Evolutionary conservation across 2,797 vertebrate species (phyloP).

Genomic region (Falco concolor): DNA sequence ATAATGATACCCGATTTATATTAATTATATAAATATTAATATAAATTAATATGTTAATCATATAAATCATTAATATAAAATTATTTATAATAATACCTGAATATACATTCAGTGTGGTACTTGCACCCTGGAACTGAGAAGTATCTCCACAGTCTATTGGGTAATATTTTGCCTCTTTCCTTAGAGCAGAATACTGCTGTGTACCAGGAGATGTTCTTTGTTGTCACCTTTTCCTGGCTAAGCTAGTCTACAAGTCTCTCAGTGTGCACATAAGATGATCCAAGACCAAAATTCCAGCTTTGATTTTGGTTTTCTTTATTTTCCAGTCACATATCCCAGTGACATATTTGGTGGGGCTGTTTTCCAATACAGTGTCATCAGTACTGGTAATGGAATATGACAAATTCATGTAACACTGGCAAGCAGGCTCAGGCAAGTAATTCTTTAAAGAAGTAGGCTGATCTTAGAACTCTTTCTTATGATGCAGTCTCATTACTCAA

Average conservation of each 20-base stretch:
- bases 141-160: background rate
- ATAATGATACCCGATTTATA: no score
- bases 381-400: background rate
- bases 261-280: background rate
- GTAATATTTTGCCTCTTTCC: background rate
- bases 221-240: background rate
- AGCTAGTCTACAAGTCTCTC: background rate
- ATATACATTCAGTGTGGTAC: background rate
- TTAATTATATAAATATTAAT: no score
- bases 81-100: background rate
- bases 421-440: background rate
- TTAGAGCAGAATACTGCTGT: background rate
- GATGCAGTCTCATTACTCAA: background rate
- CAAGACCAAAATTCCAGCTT: background rate
- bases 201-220: background rate
- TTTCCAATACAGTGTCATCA: background rate
- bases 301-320: background rate
- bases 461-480: background rate
- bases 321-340: background rate
- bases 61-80: no score
- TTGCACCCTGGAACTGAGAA: background rate
- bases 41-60: no score
- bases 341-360: background rate
- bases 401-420: background rate
- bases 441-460: background rate